Percentiles rank a stretch among this genome's conserved stretches.
Evolutionary conservation across 1,140 invertebrate species (phyloP).

Genomic region (Cheumatopsyche charites): DNA sequence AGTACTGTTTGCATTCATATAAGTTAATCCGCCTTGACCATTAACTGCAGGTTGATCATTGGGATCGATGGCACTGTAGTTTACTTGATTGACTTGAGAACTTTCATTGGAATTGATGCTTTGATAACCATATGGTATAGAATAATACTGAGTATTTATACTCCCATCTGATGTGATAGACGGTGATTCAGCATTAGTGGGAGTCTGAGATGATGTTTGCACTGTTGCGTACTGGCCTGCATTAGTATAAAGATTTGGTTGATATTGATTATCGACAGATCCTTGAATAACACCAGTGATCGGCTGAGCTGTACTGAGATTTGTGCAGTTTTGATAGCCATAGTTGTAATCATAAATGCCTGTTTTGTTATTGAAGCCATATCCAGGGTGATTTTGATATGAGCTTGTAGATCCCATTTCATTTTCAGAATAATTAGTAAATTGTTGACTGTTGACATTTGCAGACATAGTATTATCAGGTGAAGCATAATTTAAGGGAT

Average conservation of each 20-base stretch:
- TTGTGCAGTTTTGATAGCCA: conserved; percentile 58
- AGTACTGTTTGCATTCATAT: conserved; percentile 43
- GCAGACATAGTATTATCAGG: neutral
- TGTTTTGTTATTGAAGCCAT: conserved; percentile 57
- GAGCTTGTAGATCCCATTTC: conserved; percentile 52
- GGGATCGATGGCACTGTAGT: neutral
- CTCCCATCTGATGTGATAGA: conserved; percentile 22
- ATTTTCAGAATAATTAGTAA: conserved; percentile 13
- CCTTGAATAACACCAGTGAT: neutral
- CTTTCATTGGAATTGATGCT: neutral
- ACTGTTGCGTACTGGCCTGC: conserved; percentile 53
- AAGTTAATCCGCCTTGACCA: conserved; percentile 32
- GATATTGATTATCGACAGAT: neutral
- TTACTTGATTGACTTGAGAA: conserved; percentile 23
- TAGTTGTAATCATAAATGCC: conserved; percentile 63
- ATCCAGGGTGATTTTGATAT: conserved; percentile 64
- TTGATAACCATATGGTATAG: conserved; percentile 58
- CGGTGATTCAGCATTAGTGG: conserved; percentile 50
- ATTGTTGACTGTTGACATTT: conserved; percentile 20
- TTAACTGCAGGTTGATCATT: conserved; percentile 14
- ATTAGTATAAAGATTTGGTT: conserved; percentile 53
- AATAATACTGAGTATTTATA: conserved; percentile 58
- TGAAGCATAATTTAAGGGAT: neutral
- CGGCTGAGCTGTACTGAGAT: conserved; percentile 1
- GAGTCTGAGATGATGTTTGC: conserved; percentile 60